Percentiles rank a stretch among this genome's conserved stretches.
These are phyloP conservation scores for Clupea harengus DNA, from an alignment of 2,113 vertebrate genomes.

Conservation along the genomic window DNA sequence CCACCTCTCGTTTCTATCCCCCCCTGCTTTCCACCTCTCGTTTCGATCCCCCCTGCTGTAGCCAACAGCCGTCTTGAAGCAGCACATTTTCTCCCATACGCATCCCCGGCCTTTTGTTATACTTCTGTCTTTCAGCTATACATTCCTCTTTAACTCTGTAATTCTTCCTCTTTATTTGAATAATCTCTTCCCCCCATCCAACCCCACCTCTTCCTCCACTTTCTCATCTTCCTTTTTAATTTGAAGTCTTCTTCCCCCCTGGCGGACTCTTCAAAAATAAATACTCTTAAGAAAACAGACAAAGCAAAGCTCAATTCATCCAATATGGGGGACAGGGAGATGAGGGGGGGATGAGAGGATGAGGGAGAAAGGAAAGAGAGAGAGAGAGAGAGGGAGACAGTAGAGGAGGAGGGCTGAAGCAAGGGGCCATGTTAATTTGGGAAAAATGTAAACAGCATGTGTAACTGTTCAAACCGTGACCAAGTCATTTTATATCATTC, in stretches of 20 bases:
- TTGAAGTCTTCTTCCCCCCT: slow-evolving; percentile 40
- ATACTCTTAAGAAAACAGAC: slow-evolving; percentile 40
- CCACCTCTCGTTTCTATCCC: background rate
- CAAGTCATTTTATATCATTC: slow-evolving; percentile 81
- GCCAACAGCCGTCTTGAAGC: background rate
- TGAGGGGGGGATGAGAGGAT: slow-evolving; percentile 50
- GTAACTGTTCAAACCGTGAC: slow-evolving; percentile 84
- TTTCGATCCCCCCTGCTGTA: background rate
- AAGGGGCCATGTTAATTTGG: slow-evolving; percentile 83
- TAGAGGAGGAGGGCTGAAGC: slow-evolving; percentile 65
- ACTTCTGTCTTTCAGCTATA: background rate
- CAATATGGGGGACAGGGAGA: slow-evolving; percentile 32
- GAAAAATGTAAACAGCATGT: slow-evolving; percentile 86
- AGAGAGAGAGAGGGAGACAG: slow-evolving; percentile 42
- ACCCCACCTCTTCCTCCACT: slow-evolving; percentile 40
- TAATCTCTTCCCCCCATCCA: slow-evolving; percentile 58
- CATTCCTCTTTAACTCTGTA: slow-evolving; percentile 42
- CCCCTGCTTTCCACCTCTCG: background rate
- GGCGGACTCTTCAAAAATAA: slow-evolving; percentile 48
- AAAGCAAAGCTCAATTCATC: slow-evolving; percentile 36
- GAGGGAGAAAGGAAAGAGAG: slow-evolving; percentile 39
- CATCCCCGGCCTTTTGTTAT: slow-evolving; percentile 27
- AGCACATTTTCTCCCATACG: slow-evolving; percentile 40
- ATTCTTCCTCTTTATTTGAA: slow-evolving; percentile 71
- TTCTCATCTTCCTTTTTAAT: slow-evolving; percentile 59